Evolutionary conservation across 1,140 invertebrate genomes (phyloP).

Genomic region (Venturia canescens): DNA sequence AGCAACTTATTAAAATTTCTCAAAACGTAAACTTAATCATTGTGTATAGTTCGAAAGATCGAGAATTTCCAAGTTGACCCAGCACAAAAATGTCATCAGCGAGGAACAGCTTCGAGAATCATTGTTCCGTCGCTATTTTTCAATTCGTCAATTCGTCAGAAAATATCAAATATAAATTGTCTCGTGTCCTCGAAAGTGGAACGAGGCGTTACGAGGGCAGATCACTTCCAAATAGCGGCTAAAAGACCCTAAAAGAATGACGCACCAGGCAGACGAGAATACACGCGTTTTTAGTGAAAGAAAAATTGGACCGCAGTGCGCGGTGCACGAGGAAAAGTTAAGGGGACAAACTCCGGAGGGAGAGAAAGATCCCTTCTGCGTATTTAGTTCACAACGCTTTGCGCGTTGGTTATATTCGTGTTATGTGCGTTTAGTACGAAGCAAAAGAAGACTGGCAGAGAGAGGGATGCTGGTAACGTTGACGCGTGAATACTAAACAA

Average conservation of each 20-base stretch:
- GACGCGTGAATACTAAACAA: constrained; percentile 66
- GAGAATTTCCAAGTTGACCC: no score
- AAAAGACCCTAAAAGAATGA: neutral
- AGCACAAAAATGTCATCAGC: no score
- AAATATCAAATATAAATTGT: neutral
- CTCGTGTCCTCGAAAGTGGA: constrained; percentile 13
- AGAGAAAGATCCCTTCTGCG: neutral
- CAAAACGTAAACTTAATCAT: no score
- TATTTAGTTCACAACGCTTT: neutral
- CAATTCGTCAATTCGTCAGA: neutral
- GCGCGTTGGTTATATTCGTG: neutral
- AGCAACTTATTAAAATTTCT: no score
- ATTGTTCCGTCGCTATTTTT: neutral
- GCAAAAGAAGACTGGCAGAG: constrained; percentile 29
- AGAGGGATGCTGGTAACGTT: constrained; percentile 61
- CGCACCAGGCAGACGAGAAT: neutral
- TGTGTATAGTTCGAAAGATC: no score
- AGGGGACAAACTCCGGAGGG: neutral
- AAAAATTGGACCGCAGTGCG: neutral
- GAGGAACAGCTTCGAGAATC: neutral
- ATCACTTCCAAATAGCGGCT: constrained; percentile 26
- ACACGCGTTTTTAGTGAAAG: neutral
- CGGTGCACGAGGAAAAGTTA: constrained; percentile 8
- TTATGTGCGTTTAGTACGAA: no score
- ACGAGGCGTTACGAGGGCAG: constrained; percentile 19